A percentile compares a stretch with the other conserved stretches of the same genome.
phyloP scores from a whole-genome alignment of 1,140 invertebrate genomes.

The Atta cephalotes region DNA sequence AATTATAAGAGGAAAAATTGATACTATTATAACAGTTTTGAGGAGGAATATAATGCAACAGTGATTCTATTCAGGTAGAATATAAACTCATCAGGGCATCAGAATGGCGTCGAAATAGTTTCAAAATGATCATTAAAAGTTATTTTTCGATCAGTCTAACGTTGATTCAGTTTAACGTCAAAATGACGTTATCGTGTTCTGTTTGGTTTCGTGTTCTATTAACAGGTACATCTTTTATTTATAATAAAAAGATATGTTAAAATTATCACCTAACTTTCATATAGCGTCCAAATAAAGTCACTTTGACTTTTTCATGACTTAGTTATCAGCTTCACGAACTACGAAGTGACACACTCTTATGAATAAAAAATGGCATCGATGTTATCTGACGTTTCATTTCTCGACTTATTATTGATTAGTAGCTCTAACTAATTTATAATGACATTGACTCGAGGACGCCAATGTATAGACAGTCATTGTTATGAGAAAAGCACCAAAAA shows the following conservation, averaged over 20 bases:
- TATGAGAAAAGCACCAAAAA: conserved; percentile 5
- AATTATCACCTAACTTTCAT: no score
- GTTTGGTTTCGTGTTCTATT: not conserved
- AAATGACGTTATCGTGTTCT: no score
- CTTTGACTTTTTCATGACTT: no score
- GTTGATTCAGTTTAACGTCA: no score
- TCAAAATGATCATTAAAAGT: no score
- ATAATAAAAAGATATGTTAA: no score
- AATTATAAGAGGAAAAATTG: not conserved
- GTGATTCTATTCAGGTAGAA: not conserved
- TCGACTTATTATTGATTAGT: conserved; percentile 29
- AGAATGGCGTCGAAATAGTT: no score
- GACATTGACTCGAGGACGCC: conserved; percentile 13
- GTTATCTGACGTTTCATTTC: conserved; percentile 6
- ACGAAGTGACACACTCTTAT: not conserved
- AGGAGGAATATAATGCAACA: not conserved
- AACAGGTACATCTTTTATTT: not conserved
- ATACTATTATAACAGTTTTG: not conserved
- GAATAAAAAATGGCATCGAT: not conserved
- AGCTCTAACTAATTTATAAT: conserved; percentile 28
- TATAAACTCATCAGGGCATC: no score
- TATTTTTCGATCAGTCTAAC: no score
- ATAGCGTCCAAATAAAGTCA: no score
- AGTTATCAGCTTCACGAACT: not conserved
- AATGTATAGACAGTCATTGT: not conserved